These are phyloP conservation scores for Uloborus plumipes DNA, from an alignment of 2,888 invertebrate species.

Conservation along the genomic window DNA sequence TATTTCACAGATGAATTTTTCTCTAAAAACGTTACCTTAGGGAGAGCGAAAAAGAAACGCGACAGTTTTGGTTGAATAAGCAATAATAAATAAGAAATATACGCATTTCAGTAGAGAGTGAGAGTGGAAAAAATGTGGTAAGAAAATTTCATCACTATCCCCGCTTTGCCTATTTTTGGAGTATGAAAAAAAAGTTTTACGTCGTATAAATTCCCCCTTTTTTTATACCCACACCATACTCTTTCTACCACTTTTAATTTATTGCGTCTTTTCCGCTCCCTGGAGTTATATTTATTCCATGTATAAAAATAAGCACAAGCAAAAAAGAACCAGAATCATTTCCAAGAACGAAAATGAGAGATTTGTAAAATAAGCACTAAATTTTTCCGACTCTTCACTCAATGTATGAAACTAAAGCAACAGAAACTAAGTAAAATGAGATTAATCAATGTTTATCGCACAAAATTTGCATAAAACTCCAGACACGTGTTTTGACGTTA, in stretches of 20 bases:
- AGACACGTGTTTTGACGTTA: too few relatives aligned
- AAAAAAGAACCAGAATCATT: background rate
- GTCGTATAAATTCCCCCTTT: background rate
- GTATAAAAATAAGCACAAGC: background rate
- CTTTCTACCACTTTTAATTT: background rate
- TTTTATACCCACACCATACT: background rate
- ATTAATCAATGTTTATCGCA: too few relatives aligned
- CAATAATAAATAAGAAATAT: conserved; percentile 4
- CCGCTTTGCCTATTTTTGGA: background rate
- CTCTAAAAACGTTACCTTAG: too few relatives aligned
- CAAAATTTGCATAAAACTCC: too few relatives aligned
- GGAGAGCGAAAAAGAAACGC: too few relatives aligned
- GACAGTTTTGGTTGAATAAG: background rate
- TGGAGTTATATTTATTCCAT: conserved; percentile 7
- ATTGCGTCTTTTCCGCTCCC: background rate
- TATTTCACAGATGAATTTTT: too few relatives aligned
- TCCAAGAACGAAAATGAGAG: too few relatives aligned
- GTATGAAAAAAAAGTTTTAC: background rate
- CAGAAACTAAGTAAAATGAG: too few relatives aligned
- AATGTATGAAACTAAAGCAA: too few relatives aligned
- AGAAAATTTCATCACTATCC: conserved; percentile 4
- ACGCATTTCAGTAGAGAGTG: background rate
- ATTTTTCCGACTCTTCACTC: too few relatives aligned
- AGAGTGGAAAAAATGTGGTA: background rate
- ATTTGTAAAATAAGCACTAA: too few relatives aligned